phyloP scores from a whole-genome alignment of 2,797 vertebrate species.

The Macroramphosus scolopax region DNA sequence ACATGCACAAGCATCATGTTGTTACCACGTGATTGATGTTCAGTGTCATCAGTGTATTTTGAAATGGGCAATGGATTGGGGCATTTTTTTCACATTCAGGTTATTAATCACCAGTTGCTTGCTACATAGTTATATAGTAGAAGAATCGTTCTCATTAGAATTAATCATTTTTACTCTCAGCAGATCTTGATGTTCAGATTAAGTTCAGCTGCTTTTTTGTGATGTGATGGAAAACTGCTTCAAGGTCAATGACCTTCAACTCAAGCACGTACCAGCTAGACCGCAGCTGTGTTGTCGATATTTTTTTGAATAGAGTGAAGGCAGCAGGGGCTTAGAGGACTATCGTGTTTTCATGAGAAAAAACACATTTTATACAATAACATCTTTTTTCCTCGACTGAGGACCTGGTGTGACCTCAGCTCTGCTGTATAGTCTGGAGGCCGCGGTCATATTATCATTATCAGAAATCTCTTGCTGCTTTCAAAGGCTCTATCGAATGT shows the following conservation, averaged over 20 bases:
- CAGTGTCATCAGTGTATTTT: no score
- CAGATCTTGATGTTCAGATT: background rate
- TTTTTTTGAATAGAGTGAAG: slow-evolving; percentile 33
- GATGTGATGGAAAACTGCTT: slow-evolving; percentile 59
- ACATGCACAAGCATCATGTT: no score
- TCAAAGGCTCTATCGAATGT: slow-evolving; percentile 43
- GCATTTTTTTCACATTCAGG: no score
- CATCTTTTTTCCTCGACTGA: slow-evolving; percentile 41
- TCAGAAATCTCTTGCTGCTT: slow-evolving; percentile 48
- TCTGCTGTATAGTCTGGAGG: background rate
- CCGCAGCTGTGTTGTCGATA: slow-evolving; percentile 51
- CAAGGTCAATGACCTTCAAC: slow-evolving; percentile 43
- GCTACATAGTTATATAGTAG: no score
- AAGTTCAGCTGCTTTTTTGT: slow-evolving; percentile 7
- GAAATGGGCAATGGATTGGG: no score
- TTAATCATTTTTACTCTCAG: slow-evolving; percentile 3
- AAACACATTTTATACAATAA: slow-evolving; percentile 21
- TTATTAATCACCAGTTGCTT: no score
- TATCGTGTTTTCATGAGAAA: slow-evolving; percentile 30
- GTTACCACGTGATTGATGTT: no score
- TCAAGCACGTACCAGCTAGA: slow-evolving; percentile 46
- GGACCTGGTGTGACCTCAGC: slow-evolving; percentile 28
- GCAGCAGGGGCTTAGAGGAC: slow-evolving; percentile 24
- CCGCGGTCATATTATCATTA: slow-evolving; percentile 29
- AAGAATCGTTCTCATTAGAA: no score